Percentiles rank a stretch among this genome's conserved stretches.
phyloP scores from a whole-genome alignment of 2,113 vertebrate species.

The Myrmecobius fasciatus region DNA sequence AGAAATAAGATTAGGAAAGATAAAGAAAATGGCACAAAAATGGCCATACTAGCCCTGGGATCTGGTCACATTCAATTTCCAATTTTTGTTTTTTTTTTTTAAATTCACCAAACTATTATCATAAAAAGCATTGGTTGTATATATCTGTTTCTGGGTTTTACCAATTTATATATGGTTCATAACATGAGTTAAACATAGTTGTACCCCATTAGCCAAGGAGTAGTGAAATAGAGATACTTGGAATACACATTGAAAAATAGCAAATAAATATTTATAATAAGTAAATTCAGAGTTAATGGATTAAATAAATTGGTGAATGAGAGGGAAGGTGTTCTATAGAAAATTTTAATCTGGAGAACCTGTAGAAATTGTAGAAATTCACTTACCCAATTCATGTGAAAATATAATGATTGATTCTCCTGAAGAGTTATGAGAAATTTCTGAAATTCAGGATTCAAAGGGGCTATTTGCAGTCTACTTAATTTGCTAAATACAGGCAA shows the following conservation, averaged over 20 bases:
- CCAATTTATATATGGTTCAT: constrained; percentile 52
- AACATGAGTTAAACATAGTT: constrained; percentile 44
- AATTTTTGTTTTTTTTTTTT: no score
- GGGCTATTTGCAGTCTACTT: not conserved
- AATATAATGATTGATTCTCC: not conserved
- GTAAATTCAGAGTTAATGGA: constrained; percentile 13
- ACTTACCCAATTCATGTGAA: no score
- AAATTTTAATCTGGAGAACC: not conserved
- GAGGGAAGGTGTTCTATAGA: not conserved
- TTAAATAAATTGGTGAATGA: not conserved
- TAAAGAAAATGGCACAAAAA: constrained; percentile 71
- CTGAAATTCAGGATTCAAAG: not conserved
- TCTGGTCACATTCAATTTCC: constrained; percentile 72
- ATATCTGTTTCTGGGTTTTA: constrained; percentile 67
- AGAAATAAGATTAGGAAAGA: constrained; percentile 67
- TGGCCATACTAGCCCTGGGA: constrained; percentile 48
- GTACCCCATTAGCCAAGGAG: constrained; percentile 64
- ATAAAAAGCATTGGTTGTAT: constrained; percentile 71
- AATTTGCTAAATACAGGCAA: not conserved
- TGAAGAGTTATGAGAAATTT: not conserved
- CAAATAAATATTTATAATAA: constrained; percentile 72
- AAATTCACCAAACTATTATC: constrained; percentile 72
- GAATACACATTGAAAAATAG: constrained; percentile 58
- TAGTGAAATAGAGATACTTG: constrained; percentile 65
- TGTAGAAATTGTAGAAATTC: no score